Conservation (phyloP, 2,797 vertebrate species). For the Aythya fuligula region DNA sequence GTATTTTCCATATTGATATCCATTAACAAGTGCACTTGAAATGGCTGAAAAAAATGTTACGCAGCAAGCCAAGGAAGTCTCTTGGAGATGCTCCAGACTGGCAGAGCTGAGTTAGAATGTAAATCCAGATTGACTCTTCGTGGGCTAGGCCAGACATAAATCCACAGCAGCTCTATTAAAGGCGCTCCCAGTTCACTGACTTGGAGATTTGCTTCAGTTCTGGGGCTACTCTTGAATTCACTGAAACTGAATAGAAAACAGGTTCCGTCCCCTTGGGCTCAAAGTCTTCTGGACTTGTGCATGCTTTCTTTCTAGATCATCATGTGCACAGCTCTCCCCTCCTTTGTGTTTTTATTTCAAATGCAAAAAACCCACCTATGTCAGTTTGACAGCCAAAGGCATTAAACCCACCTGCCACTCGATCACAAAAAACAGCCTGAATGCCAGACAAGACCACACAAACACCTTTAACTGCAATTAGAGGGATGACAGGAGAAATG, state of each 20-base stretch:
- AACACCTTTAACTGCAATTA: background rate
- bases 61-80: slow-evolving; percentile 19
- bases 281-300: background rate
- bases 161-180: background rate
- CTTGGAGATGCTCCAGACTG: slow-evolving; percentile 31
- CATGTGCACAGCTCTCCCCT: background rate
- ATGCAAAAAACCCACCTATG: background rate
- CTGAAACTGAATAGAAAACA: background rate
- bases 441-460: background rate
- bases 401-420: background rate
- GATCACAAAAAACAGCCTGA: background rate
- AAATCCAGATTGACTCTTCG: background rate
- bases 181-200: background rate
- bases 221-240: background rate
- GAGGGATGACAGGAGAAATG: background rate
- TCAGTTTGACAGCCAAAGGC: background rate
- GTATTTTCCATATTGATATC: background rate
- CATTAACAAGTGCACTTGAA: slow-evolving; percentile 27
- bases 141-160: background rate
- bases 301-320: background rate
- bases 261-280: background rate
- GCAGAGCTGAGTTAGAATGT: background rate
- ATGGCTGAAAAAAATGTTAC: background rate
- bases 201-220: background rate
- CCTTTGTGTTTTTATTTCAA: background rate